A percentile compares a stretch with the other conserved stretches of the same genome.
Evolutionary conservation across 1,140 invertebrate genomes (phyloP).

Genomic region (Leptopilina clavipes): DNA sequence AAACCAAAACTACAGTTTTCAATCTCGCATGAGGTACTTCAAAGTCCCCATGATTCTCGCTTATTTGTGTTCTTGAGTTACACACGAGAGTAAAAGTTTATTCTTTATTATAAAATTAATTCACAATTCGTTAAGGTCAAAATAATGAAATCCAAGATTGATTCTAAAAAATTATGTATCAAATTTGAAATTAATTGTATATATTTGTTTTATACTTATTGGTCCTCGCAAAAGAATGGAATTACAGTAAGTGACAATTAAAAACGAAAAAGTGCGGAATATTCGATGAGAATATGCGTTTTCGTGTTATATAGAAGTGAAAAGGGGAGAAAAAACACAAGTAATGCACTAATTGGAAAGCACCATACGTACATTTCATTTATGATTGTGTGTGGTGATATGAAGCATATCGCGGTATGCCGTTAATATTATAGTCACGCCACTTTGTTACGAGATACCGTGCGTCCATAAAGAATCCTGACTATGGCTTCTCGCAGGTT

Average conservation of each 20-base stretch:
- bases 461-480: constrained; percentile 52
- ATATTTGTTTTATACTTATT: no score
- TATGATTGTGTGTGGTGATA: constrained; percentile 46
- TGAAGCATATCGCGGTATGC: constrained; percentile 45
- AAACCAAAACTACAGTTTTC: constrained; percentile 15
- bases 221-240: no score
- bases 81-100: not conserved
- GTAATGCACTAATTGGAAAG: constrained; percentile 24
- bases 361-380: constrained; percentile 43
- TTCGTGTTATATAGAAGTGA: no score
- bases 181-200: no score
- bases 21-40: constrained; percentile 1
- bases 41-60: not conserved
- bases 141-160: no score
- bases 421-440: constrained; percentile 55
- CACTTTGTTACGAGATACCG: constrained; percentile 55
- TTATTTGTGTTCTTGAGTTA: not conserved
- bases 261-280: no score
- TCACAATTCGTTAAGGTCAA: constrained; percentile 16
- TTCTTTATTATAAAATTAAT: no score
- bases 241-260: no score
- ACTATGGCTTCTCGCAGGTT: constrained; percentile 52
- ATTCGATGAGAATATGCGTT: not conserved
- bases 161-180: no score
- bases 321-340: not conserved